Conservation (phyloP, 2,113 vertebrate species). For the Panthera leo region DNA sequence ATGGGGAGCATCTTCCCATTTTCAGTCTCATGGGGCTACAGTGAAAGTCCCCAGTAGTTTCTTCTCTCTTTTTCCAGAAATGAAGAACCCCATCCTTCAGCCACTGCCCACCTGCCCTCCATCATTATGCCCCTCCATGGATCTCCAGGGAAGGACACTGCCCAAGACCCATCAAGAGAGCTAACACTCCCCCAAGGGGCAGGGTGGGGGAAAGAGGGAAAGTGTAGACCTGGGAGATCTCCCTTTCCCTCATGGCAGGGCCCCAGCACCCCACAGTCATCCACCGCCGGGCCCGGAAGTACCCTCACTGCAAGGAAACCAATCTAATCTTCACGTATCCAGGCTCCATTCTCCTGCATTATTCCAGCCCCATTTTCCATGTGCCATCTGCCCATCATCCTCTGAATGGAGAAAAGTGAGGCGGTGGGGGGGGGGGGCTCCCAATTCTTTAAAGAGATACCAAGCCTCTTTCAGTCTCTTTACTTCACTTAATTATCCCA, state of each 20-base stretch:
- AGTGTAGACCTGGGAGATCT: neutral
- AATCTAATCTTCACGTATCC: neutral
- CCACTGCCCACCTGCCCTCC: too few relatives aligned
- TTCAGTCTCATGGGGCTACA: neutral
- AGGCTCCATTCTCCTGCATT: neutral
- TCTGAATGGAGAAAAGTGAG: neutral
- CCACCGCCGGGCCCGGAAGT: neutral
- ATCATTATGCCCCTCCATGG: neutral
- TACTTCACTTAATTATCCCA: constrained; percentile 4
- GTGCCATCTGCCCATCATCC: neutral
- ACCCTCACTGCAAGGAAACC: neutral
- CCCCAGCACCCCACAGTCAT: neutral
- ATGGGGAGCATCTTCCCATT: neutral
- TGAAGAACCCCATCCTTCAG: neutral
- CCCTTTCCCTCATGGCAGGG: neutral
- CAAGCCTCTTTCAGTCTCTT: neutral
- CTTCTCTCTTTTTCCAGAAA: neutral
- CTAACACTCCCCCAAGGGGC: neutral
- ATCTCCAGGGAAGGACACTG: neutral
- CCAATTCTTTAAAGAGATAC: neutral
- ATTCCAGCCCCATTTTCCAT: neutral
- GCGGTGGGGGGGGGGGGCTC: neutral
- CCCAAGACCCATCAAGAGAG: neutral
- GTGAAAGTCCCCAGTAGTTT: fast-evolving
- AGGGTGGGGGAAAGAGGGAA: neutral